Base-by-base conservation (phyloP, 1,140 invertebrate species). In the Portunus trituberculatus region DNA sequence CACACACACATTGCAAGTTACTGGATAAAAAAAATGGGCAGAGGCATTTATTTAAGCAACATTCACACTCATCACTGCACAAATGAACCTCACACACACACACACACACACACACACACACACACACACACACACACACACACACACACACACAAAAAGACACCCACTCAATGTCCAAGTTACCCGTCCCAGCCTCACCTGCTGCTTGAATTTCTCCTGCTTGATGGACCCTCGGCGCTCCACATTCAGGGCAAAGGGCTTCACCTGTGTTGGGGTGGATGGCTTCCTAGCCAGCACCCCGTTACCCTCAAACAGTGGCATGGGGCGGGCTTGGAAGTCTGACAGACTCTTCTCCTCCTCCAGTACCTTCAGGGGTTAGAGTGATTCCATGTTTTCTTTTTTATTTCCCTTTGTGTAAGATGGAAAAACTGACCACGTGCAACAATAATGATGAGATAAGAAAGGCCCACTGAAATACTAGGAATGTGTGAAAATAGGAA, bases 311-410 rank as follows among this genome's bases (percentile, higher is more conserved):
- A 96, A 96, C 45, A 97, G 96, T 7, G 97, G 97, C 31, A 97
- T 96, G 2, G 97, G 97, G 92, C 97, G 97, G 0, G 97, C 97
- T 94, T 97, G 97, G 95, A 97, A 97, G 10, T 97, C 96, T 0
- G 96, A 96, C 20, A 96, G 31, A 88, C 97, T 97, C 89, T 97
- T 97, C 88, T 96, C 97, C 48, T 97, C 96, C 82, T 97, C 96
- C 4, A 97, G 96, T 0, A 97, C 95, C 97, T 97, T 89, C 29
- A 95, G 93, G 92, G 93, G n/a, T 29, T 29, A 93, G 39, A 76
- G 14, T n/a, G 32, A 83, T 45, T 48, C 6, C 31, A 92, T n/a
- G 39, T n/a, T n/a, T n/a, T n/a, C n/a, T n/a, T n/a, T n/a, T n/a
- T 39, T 20, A 45, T 89, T 2, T 0, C 3, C 76, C 76, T 25